Evolutionary conservation across 2,888 invertebrate genomes (phyloP).

Genomic region (Temnothorax ravouxi): DNA sequence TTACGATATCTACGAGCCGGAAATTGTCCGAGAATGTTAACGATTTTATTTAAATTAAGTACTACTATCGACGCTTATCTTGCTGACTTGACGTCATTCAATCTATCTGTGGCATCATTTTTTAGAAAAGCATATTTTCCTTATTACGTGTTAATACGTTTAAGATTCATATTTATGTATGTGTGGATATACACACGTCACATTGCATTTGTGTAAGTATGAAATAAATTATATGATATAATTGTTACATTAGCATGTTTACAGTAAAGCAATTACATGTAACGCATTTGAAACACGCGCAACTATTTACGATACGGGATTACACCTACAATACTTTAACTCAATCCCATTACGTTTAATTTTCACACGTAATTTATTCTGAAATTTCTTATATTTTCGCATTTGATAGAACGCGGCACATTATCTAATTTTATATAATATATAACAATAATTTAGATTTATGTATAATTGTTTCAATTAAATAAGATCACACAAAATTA

Average conservation of each 20-base stretch:
- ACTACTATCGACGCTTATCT: not conserved
- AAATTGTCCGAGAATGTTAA: not conserved
- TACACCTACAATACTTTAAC: slow-evolving; percentile 5
- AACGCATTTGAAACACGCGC: not conserved
- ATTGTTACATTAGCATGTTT: slow-evolving; percentile 16
- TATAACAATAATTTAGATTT: not conserved
- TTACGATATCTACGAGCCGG: not conserved
- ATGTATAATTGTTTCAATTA: not conserved
- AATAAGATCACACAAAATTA: not conserved
- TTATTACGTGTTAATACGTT: not conserved
- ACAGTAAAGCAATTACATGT: not conserved
- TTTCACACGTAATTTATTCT: not conserved
- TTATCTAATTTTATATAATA: not conserved
- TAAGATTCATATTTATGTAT: not conserved
- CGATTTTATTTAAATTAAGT: not conserved
- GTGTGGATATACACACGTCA: too few species aligned
- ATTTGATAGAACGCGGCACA: not conserved
- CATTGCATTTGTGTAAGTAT: not conserved
- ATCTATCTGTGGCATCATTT: not conserved
- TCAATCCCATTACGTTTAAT: not conserved
- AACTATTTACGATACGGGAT: slow-evolving; percentile 22
- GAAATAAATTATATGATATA: slow-evolving; percentile 4
- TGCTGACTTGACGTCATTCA: not conserved
- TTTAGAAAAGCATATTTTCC: slow-evolving; percentile 6
- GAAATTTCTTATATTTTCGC: slow-evolving; percentile 12